Conservation (phyloP, 2,888 invertebrate genomes). For the Acronicta alni region DNA sequence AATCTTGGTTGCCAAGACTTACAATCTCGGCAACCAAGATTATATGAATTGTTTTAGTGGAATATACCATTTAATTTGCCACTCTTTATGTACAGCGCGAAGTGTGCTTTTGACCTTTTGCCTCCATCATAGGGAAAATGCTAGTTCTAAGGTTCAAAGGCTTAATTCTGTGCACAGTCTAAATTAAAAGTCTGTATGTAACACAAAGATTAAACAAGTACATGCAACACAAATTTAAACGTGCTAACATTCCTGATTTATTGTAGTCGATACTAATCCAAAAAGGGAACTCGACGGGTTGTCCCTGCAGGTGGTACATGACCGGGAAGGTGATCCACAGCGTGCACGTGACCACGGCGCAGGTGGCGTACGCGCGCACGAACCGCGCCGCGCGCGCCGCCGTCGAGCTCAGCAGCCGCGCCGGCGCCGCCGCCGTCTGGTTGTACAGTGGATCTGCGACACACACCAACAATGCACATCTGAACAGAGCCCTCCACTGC, state of each 20-base stretch:
- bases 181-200: too few relatives aligned
- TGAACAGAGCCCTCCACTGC: too few relatives aligned
- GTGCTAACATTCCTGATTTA: slow-evolving; percentile 41
- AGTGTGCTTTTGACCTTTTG: too few relatives aligned
- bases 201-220: too few relatives aligned
- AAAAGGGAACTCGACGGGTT: slow-evolving; percentile 68
- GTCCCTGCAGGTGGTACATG: slow-evolving; percentile 58
- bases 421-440: slow-evolving; percentile 19
- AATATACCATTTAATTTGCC: too few relatives aligned
- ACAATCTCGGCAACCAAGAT: too few relatives aligned
- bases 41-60: too few relatives aligned
- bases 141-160: too few relatives aligned
- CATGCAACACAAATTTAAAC: not conserved
- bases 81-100: too few relatives aligned
- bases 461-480: not conserved
- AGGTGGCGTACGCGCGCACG: slow-evolving; percentile 61
- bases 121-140: too few relatives aligned
- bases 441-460: slow-evolving; percentile 57
- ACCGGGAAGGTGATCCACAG: slow-evolving; percentile 75
- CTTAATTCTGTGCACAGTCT: too few relatives aligned
- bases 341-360: slow-evolving; percentile 76
- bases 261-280: slow-evolving; percentile 57
- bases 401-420: slow-evolving; percentile 41
- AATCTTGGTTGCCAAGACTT: too few relatives aligned
- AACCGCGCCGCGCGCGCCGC: slow-evolving; percentile 58